Percentiles rank a stretch among this genome's conserved stretches.
Conservation (phyloP, 2,888 invertebrate genomes). For the Andrena bicolor region DNA sequence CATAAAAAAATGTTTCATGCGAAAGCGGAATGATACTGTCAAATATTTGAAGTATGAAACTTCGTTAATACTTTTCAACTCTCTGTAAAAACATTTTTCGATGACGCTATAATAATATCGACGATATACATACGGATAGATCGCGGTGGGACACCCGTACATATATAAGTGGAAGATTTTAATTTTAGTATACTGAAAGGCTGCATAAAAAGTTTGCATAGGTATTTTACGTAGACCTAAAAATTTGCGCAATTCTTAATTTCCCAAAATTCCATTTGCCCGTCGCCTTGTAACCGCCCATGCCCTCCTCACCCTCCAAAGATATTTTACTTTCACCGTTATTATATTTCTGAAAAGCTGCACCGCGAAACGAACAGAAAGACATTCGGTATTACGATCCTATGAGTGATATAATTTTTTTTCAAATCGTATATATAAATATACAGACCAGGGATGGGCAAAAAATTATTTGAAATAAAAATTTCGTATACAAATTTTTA, state of each 20-base stretch:
- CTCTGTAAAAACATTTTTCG: neutral
- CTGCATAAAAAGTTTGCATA: constrained; percentile 23
- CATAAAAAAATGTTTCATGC: neutral
- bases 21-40: neutral
- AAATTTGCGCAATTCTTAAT: constrained; percentile 33
- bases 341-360: constrained; percentile 63
- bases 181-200: constrained; percentile 29
- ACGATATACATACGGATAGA: neutral
- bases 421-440: constrained; percentile 34
- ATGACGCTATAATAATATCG: neutral
- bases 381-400: constrained; percentile 48
- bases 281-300: constrained; percentile 2
- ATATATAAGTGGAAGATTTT: constrained; percentile 21
- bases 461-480: too few species aligned
- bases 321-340: neutral
- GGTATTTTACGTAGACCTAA: constrained; percentile 16
- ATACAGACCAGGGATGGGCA: too few species aligned
- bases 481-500: too few species aligned
- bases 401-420: constrained; percentile 52
- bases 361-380: constrained; percentile 54
- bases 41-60: neutral
- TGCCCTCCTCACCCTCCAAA: neutral
- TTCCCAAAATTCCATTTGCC: constrained; percentile 13
- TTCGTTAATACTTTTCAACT: neutral
- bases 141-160: too few species aligned